Evolutionary conservation across 2,888 invertebrate genomes (phyloP), one percentile per base, ranked within the genome.

Genomic region (Trisateles emortualis): DNA sequence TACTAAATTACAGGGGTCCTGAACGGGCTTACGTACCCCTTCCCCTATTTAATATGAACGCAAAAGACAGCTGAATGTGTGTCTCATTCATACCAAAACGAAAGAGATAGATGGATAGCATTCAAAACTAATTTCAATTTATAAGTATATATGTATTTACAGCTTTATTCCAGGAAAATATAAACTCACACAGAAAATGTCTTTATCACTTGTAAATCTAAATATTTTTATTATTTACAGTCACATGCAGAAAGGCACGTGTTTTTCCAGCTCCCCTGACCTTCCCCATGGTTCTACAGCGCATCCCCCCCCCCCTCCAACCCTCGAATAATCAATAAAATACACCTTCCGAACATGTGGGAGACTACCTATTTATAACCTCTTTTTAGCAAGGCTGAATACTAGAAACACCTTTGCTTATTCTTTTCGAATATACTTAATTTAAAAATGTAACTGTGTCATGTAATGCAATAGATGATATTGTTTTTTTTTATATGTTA

Each of bases 311-410:
- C 43, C 70, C 67, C 76, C 76, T 73, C 64, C 68, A 63, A 54
- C 52, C 64, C 51, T 50, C 33, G 68, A 70, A 77, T 63, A 87
- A 88, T 88, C 88, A 81, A 88, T 88, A 88, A 76, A 19, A 68
- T 61, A 70, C 74, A 77, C 78, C 76, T 78, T 69, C 63, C 65
- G 74, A 72, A 75, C 75, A 76, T 72, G 76, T 72, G 70, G 62
- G 61, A 70, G 63, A 52, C 63, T 56, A 53, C 46, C 55, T 74
- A 68, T 68, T 70, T 69, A 65, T 74, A 76, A 78, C 67, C 72
- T 77, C 59, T 46, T 53, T 52, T 52, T n/a, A 2, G 8, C 8
- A 29, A 48, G 46, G 24, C 42, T 51, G n/a, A 39, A 38, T 39
- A 17, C 22, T n/a, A 22, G 38, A 2, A 3, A 10, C 46, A 39